Evolutionary conservation across 2,797 vertebrate genomes (phyloP), one percentile per base, ranked within the genome.

Genomic region (Sus cebifrons): DNA sequence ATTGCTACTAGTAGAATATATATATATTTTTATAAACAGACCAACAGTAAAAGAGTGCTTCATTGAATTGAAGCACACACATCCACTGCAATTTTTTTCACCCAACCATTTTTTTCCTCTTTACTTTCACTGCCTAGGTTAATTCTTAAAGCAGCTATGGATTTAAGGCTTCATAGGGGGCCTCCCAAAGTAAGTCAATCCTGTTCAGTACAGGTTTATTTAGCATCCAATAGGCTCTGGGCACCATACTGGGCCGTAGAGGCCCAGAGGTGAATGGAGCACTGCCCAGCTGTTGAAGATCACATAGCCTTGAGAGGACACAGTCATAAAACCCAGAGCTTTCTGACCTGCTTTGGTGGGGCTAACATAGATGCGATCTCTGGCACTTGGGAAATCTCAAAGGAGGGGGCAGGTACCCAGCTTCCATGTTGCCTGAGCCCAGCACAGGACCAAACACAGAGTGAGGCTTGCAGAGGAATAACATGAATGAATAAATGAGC

Each of bases 61-160:
- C 96, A 95, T 64, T 97, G 94, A 97, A 89, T 81, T n/a, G 79
- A 96, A 96, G 71, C 79, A 96, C 67, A 95, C 74, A 95, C 74
- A 84, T 65, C 74, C 88, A 94, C 20, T 74, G 87, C 74, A 1
- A 52, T 52, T 92, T 94, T 83, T 90, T 71, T 36, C 17, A 17
- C 56, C 40, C 65, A 58, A 29, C 13, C 10, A 67, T 27, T 94
- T 96, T 49, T 49, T 25, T 54, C 85, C 86, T 83, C 58, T 94
- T 92, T 93, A 81, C 86, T 93, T 95, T 96, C 96, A 93, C 74
- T 52, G 56, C 49, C 95, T 97, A 68, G 75, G 36, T 95, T 96
- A 91, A 60, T 81, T 77, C 74, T 91, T 70, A 91, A 94, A 96
- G 85, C 44, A 74, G 27, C 84, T 96, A 87, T 90, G 29, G 79